Conservation (phyloP, 2,113 vertebrate genomes). For the Sceloporus tristichus region DNA sequence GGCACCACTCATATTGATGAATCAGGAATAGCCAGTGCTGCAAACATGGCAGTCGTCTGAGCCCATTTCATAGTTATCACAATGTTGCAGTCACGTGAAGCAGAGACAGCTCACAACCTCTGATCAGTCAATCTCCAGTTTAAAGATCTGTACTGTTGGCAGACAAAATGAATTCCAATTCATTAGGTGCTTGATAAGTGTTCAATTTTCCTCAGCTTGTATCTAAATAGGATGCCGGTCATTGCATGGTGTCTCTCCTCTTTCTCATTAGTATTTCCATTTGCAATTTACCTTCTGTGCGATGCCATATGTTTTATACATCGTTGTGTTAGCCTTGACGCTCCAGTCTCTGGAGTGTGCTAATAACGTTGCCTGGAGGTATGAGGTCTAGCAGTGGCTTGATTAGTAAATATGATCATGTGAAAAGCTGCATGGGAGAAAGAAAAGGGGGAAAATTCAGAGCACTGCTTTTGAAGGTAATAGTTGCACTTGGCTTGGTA, state of each 20-base stretch:
- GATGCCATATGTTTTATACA: constrained; percentile 35
- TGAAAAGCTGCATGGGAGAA: not conserved
- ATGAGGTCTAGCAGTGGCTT: not conserved
- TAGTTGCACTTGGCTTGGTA: not conserved
- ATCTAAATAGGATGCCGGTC: not conserved
- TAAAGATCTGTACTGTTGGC: not conserved
- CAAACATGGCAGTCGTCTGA: not conserved
- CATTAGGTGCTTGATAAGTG: constrained; percentile 30
- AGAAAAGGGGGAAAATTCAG: constrained; percentile 26
- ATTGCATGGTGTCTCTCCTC: not conserved
- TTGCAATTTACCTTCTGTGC: constrained; percentile 31
- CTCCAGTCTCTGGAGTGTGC: constrained; percentile 17
- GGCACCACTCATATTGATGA: not conserved
- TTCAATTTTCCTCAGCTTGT: constrained; percentile 20
- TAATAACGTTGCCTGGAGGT: constrained; percentile 9
- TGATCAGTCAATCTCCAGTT: constrained; percentile 35
- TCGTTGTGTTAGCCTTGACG: constrained; percentile 21
- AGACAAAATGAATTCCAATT: constrained; percentile 25
- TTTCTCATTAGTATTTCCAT: constrained; percentile 39
- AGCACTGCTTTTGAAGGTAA: constrained; percentile 33
- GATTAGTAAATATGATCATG: constrained; percentile 18
- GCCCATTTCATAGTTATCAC: not conserved
- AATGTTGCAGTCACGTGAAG: not conserved
- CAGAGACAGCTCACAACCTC: not conserved
- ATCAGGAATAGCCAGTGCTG: not conserved